Evolutionary conservation across 2,113 vertebrate species (phyloP).

Genomic region (Cottus gobio): DNA sequence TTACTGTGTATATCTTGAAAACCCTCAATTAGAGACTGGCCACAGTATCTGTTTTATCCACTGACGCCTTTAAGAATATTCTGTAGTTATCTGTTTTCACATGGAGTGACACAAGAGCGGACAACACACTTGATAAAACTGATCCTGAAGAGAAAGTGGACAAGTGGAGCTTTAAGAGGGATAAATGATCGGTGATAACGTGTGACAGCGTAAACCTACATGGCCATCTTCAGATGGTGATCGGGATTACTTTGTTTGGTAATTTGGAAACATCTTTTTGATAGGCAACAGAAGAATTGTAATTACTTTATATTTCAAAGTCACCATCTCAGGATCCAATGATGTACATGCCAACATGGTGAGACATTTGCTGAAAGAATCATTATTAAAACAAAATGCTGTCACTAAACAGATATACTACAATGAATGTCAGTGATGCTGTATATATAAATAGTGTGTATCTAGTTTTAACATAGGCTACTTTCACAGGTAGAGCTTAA

Average conservation of each 20-base stretch:
- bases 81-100: conserved; percentile 45
- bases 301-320: conserved; percentile 41
- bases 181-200: background rate
- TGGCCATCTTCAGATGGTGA: conserved; percentile 6
- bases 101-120: conserved; percentile 11
- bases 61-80: conserved; percentile 40
- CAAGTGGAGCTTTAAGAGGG: conserved; percentile 42
- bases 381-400: conserved; percentile 14
- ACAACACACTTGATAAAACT: conserved; percentile 22
- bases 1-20: conserved; percentile 27
- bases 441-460: conserved; percentile 65
- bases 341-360: conserved; percentile 24
- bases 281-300: conserved; percentile 13
- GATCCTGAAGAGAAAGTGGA: conserved; percentile 41
- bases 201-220: conserved; percentile 4
- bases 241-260: conserved; percentile 33
- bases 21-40: conserved; percentile 35
- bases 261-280: conserved; percentile 19
- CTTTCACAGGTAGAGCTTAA: conserved; percentile 54
- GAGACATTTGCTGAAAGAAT: conserved; percentile 48
- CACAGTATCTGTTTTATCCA: conserved; percentile 31
- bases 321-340: conserved; percentile 39
- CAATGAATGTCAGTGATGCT: conserved; percentile 59
- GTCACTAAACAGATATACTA: conserved; percentile 49
- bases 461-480: conserved; percentile 75